A percentile compares a stretch with the other conserved stretches of the same genome.
Conservation (phyloP, 92 coral and sea anemone species). For the Paragorgia papillata region DNA sequence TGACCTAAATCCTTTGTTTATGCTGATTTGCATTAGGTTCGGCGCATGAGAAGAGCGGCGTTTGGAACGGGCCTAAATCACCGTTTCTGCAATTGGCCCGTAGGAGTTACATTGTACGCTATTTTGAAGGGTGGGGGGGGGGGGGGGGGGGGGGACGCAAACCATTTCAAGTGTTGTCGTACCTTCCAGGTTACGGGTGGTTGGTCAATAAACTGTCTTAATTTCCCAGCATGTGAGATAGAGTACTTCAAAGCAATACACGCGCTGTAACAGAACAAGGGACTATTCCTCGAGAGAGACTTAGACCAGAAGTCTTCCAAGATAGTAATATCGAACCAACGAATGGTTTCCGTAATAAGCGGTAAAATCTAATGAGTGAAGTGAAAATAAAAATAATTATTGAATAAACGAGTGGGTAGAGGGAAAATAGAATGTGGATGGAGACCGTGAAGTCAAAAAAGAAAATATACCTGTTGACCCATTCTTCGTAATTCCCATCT, state of each 20-base stretch:
- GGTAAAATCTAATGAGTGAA: slow-evolving; percentile 71
- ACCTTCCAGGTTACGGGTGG: slow-evolving; percentile 99
- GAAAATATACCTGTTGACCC: slow-evolving; percentile 84
- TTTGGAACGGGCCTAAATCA: too few relatives aligned
- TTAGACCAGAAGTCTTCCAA: slow-evolving; percentile 83
- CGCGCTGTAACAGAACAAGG: slow-evolving; percentile 82
- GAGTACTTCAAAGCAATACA: slow-evolving; percentile 85
- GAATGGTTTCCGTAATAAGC: slow-evolving; percentile 80
- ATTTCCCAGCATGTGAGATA: slow-evolving; percentile 83
- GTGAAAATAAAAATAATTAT: too few relatives aligned
- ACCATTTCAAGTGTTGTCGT: not conserved
- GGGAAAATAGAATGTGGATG: too few relatives aligned
- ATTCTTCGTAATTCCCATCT: slow-evolving; percentile 98
- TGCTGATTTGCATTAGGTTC: too few relatives aligned
- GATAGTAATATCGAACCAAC: slow-evolving; percentile 93
- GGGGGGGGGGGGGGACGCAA: too few relatives aligned
- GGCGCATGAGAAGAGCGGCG: too few relatives aligned
- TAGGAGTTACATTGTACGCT: too few relatives aligned
- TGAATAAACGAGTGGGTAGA: too few relatives aligned
- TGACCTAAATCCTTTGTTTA: too few relatives aligned
- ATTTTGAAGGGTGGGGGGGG: too few relatives aligned
- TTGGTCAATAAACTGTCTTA: slow-evolving; percentile 83
- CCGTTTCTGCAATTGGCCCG: too few relatives aligned
- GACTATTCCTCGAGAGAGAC: slow-evolving; percentile 68
- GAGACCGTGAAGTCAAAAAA: too few relatives aligned